phyloP scores from a whole-genome alignment of 2,113 vertebrate genomes.

The Micronisus gabar region DNA sequence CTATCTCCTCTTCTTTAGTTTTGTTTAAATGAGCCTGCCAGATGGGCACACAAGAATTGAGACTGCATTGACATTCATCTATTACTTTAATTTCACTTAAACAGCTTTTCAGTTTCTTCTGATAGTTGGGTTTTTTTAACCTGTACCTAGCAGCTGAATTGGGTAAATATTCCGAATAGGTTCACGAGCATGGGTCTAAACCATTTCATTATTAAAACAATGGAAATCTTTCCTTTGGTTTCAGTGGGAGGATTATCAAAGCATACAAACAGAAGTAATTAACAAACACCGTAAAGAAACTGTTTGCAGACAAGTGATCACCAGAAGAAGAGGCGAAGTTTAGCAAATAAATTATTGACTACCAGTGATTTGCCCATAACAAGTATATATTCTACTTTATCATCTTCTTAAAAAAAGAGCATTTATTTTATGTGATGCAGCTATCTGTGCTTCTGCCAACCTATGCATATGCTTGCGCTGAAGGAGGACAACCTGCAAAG shows the following conservation, averaged over 20 bases:
- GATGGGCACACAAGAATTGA: not conserved
- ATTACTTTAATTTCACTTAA: not conserved
- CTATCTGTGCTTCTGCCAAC: not conserved
- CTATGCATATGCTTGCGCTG: not conserved
- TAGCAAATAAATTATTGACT: not conserved
- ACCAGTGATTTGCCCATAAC: not conserved
- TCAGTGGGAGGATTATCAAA: not conserved
- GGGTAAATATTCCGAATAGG: not conserved
- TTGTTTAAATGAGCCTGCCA: slow-evolving; percentile 22
- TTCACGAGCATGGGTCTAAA: not conserved
- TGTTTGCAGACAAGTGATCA: not conserved
- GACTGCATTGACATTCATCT: not conserved
- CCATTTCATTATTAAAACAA: not conserved
- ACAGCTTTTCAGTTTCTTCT: not conserved
- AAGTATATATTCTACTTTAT: not conserved
- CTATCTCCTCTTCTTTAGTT: not conserved
- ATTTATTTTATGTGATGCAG: not conserved
- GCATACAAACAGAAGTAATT: not conserved
- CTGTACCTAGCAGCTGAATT: not conserved
- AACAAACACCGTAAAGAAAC: not conserved
- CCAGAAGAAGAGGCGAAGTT: not conserved
- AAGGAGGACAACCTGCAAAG: not conserved
- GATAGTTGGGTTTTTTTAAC: not conserved
- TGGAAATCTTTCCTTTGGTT: not conserved
- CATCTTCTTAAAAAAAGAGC: not conserved